Conservation (phyloP, 2,888 invertebrate genomes). For the Shargacucullia verbasci region DNA sequence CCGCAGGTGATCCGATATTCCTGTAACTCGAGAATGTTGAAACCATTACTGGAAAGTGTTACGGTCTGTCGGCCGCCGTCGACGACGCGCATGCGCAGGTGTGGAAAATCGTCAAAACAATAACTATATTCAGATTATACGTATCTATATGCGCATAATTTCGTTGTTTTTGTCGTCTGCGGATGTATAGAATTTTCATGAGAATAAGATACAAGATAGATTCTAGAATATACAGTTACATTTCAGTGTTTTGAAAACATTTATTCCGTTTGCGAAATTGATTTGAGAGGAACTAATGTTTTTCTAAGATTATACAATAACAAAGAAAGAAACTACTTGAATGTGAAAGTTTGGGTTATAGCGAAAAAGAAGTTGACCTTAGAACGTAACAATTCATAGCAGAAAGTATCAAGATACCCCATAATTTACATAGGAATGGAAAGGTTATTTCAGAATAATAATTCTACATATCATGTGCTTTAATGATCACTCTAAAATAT, state of each 20-base stretch:
- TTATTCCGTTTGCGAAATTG: conserved; percentile 1
- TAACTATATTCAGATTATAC: conserved; percentile 46
- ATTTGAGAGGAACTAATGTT: not conserved
- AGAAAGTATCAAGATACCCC: too few species aligned
- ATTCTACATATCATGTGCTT: too few species aligned
- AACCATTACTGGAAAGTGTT: conserved; percentile 83
- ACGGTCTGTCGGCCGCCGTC: conserved; percentile 66
- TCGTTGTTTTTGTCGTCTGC: conserved; percentile 31
- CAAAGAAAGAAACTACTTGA: not conserved
- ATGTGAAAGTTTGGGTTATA: not conserved
- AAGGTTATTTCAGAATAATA: too few species aligned
- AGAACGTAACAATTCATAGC: too few species aligned
- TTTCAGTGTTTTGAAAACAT: conserved; percentile 26
- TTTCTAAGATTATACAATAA: not conserved
- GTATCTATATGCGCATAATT: conserved; percentile 55
- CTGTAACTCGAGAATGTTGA: conserved; percentile 77
- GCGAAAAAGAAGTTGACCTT: not conserved
- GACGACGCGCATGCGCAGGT: conserved; percentile 62
- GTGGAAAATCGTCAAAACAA: conserved; percentile 66
- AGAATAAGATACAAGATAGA: conserved; percentile 30
- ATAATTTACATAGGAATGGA: not conserved
- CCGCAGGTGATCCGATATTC: conserved; percentile 73
- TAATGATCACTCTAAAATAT: too few species aligned
- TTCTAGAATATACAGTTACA: conserved; percentile 35
- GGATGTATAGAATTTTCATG: conserved; percentile 41